Conservation (phyloP, 2,797 vertebrate genomes). For the Hemibagrus guttatus region DNA sequence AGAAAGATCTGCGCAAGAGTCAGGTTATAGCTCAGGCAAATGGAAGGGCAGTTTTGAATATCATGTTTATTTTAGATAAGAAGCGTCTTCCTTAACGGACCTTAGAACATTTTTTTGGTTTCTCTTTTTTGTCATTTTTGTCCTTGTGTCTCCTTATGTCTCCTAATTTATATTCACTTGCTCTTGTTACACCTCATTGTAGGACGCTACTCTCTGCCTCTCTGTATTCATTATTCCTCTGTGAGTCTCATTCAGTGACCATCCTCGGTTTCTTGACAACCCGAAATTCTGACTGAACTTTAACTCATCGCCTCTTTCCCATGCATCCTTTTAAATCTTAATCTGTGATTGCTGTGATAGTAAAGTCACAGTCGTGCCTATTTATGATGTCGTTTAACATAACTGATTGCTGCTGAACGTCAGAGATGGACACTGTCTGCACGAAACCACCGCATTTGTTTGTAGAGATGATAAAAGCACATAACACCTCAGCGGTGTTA, state of each 20-base stretch:
- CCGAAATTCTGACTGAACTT: constrained; percentile 21
- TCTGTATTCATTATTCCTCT: constrained; percentile 1
- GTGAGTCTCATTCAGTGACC: background rate
- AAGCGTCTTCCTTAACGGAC: no score
- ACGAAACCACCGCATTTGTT: background rate
- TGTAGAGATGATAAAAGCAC: background rate
- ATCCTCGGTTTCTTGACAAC: constrained; percentile 38
- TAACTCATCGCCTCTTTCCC: background rate
- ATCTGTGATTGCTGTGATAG: constrained; percentile 53
- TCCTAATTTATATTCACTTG: constrained; percentile 1
- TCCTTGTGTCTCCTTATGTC: constrained; percentile 7
- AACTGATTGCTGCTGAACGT: constrained; percentile 36
- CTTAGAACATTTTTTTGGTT: background rate
- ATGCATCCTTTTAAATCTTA: constrained; percentile 53
- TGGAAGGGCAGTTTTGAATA: no score
- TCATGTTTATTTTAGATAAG: no score
- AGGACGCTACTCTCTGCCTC: constrained; percentile 12
- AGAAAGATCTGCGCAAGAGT: constrained; percentile 40
- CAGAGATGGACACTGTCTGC: background rate
- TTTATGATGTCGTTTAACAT: constrained; percentile 56
- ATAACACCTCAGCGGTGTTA: background rate
- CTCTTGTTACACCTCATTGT: background rate
- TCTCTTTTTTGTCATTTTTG: background rate
- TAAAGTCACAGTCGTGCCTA: constrained; percentile 55
- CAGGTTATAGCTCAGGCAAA: constrained; percentile 43